Base-by-base conservation (phyloP, 2,113 vertebrate species). In the Grantiella picta region DNA sequence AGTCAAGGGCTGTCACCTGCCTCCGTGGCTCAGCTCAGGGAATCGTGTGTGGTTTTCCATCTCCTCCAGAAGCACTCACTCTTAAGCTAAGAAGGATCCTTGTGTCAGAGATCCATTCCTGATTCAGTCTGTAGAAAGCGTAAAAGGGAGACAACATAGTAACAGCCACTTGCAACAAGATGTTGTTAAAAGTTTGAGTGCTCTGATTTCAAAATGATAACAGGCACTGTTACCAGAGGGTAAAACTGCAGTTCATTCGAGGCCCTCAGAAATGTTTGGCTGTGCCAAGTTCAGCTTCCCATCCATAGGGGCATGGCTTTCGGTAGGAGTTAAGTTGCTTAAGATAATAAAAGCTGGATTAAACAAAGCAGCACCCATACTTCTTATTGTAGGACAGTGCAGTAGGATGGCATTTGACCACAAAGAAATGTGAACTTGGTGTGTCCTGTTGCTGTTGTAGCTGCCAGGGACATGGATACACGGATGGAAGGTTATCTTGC, bases 21-120 rank as follows among this genome's bases (percentile, higher is more conserved):
- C 52, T 82, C 64, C 0, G 0, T 35, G 72, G 36, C 38, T 81
- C 52, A 33, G 13, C 0, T 0, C 0, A 7, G 42, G 52, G 75
- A 70, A 45, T 38, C 0, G 0, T 24, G 50, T 79, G 66, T 82
- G 87, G 20, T 45, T 92, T 92, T 90, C 57, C 4, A 1, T 65
- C 54, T 92, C 28, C 45, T 90, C 31, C 61, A 65, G 85, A 25
- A 3, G 10, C 21, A 54, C 35, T 82, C 0, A 0, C 40, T 85
- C 31, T 25, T 60, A 50, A 73, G 40, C 49, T n/a, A 17, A 60
- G 64, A 63, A 63, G 47, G 72, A 84, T 92, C 57, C 49, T 91
- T 79, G 23, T 54, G 44, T 79, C 50, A 53, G 27, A 42, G 54
- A 81, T 0, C 76, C 15, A 3, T 71, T 89, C 60, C 53, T 86